A percentile compares a stretch with the other conserved stretches of the same genome.
Conservation (phyloP, 1,140 invertebrate species). For the Lepidurus couesii region DNA sequence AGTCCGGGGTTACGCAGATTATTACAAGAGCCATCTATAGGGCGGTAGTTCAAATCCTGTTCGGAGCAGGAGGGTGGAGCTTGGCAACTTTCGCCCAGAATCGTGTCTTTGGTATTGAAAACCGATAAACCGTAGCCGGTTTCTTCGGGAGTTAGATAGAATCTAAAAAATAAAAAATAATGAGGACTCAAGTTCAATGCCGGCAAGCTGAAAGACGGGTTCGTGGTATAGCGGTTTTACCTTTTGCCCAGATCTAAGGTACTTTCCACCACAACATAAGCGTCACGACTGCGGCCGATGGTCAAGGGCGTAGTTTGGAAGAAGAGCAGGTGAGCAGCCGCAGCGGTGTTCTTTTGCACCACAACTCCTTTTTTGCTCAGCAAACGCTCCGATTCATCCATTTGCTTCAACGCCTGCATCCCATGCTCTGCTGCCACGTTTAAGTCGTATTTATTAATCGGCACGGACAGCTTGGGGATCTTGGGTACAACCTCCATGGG, state of each 20-base stretch:
- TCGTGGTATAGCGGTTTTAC: constrained; percentile 22
- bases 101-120: constrained; percentile 37
- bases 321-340: constrained; percentile 35
- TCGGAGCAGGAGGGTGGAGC: constrained; percentile 23
- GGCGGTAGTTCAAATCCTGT: constrained; percentile 41
- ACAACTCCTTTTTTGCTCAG: constrained; percentile 28
- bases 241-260: constrained; percentile 33
- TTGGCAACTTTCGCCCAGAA: constrained; percentile 36
- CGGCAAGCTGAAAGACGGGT: too few species aligned
- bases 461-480: constrained; percentile 20
- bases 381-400: constrained; percentile 33
- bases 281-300: constrained; percentile 25
- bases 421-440: constrained; percentile 34
- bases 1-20: constrained; percentile 54
- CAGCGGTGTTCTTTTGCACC: constrained; percentile 31
- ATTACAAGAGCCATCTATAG: constrained; percentile 56
- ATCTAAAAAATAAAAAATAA: constrained; percentile 27
- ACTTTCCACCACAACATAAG: constrained; percentile 29
- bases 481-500: not conserved
- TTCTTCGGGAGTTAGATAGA: constrained; percentile 35
- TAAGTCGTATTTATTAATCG: constrained; percentile 30
- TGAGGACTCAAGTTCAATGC: constrained; percentile 10
- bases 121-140: constrained; percentile 38
- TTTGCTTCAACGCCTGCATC: constrained; percentile 24
- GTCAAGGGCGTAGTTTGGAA: constrained; percentile 33